These are phyloP conservation scores for Anoplolepis gracilipes DNA, from an alignment of 1,140 invertebrate genomes.

Conservation along the genomic window DNA sequence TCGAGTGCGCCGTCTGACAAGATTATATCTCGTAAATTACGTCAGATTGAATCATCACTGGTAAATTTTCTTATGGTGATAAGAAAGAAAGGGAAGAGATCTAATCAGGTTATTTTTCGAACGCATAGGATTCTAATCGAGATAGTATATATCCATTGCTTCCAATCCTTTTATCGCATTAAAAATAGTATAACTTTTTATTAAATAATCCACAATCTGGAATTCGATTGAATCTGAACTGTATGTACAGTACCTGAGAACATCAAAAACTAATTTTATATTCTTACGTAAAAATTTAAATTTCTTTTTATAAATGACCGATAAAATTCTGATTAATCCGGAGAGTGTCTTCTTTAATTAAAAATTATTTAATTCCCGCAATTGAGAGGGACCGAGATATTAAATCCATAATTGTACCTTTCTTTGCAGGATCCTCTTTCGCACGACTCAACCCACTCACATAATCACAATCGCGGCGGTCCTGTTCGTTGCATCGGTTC, in stretches of 20 bases:
- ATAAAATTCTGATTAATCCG: not conserved
- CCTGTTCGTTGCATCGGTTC: slow-evolving; percentile 87
- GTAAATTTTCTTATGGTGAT: not conserved
- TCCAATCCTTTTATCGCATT: too few species aligned
- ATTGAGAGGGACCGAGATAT: not conserved
- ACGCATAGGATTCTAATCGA: too few species aligned
- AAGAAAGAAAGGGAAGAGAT: not conserved
- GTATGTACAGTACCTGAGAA: too few species aligned
- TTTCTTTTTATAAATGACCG: not conserved
- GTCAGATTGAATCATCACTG: not conserved
- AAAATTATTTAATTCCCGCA: not conserved
- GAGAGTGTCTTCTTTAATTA: not conserved
- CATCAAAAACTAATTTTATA: not conserved
- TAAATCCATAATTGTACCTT: not conserved
- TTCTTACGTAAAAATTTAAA: not conserved
- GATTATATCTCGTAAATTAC: slow-evolving; percentile 22
- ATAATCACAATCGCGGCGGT: slow-evolving; percentile 89
- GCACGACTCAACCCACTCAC: slow-evolving; percentile 92
- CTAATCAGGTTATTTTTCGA: not conserved
- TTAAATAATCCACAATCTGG: too few species aligned
- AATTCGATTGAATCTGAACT: not conserved
- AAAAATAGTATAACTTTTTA: too few species aligned
- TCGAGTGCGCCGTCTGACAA: not conserved
- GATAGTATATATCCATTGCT: too few species aligned
- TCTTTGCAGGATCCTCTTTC: slow-evolving; percentile 88